Base-by-base conservation (phyloP, 2,888 invertebrate species). In the Cataglyphis rosenhaueri region DNA sequence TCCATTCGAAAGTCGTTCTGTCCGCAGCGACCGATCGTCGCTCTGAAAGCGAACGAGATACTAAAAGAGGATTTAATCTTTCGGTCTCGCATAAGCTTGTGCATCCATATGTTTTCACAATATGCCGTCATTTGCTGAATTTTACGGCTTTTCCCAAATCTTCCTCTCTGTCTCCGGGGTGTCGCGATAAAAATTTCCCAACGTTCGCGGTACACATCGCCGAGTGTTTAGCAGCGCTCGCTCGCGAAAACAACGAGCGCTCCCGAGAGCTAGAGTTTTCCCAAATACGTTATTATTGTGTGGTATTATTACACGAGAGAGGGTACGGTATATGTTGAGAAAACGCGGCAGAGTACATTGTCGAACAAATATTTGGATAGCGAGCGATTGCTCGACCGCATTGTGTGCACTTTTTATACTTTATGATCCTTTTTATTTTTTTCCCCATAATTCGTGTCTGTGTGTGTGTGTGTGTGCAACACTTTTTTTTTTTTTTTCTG, bases 41-140 rank as follows among this genome's bases (percentile, higher is more conserved):
- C 9, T 21, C 59, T 18, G 71, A 71, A 78, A 78, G 71, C 71
- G 71, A 71, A 71, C 73, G 78, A 71, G 71, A 35, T 59, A 71
- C 59, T 79, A 71, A 79, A 79, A 79, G 78, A 71, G 78, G 71
- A 61, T 79, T 79, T 79, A 79, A 79, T 79, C 71, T 79, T 35
- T 32, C 48, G 29, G 21, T 70, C 70, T 35, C 44, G 44, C 70
- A 25, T 44, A 57, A 32, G 71, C 44, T 70, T 18, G 44, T 32
- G 78, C 25, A 44, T 78, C 59, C 59, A 35, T 78, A 59, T 29
- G 35, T 78, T 78, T 70, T 78, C 78, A 48, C 78, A 25, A 25
- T 48, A 44, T 70, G 4, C 29, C 41, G 35, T n/a, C 29, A 29
- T 57, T 66, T 18, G 71, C 35, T 25, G 78, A 44, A 61, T 71